A percentile compares a stretch with the other conserved stretches of the same genome.
These are phyloP conservation scores for Megamerina dolium DNA, from an alignment of 2,888 invertebrate genomes.

Conservation along the genomic window DNA sequence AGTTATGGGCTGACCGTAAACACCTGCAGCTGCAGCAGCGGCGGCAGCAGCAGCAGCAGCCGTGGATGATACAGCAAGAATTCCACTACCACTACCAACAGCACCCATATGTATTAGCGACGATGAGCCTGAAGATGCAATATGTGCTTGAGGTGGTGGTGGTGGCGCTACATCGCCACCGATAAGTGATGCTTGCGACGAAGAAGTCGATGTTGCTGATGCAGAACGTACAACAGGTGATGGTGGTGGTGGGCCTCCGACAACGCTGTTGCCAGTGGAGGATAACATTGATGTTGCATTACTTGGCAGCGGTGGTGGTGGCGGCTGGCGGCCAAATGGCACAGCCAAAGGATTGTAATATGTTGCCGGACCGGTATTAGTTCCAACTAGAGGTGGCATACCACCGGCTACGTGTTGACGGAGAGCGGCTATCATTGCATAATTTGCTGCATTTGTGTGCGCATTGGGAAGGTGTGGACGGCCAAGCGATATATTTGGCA, in stretches of 20 bases:
- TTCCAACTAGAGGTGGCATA: conserved; percentile 20
- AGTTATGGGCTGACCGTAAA: conserved; percentile 53
- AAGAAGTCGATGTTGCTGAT: conserved; percentile 46
- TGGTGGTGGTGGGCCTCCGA: conserved; percentile 23
- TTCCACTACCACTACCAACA: conserved; percentile 20
- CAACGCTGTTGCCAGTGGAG: conserved; percentile 12
- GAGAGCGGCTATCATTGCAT: conserved; percentile 42
- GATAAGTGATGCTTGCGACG: conserved; percentile 42
- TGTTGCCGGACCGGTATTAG: conserved; percentile 34
- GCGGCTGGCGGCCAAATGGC: conserved; percentile 35
- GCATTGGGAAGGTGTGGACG: conserved; percentile 60
- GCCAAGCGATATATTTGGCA: conserved; percentile 94
- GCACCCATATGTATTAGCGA: conserved; percentile 20
- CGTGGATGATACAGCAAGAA: conserved; percentile 23
- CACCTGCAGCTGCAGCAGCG: conserved; percentile 6
- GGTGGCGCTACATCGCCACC: conserved; percentile 33
- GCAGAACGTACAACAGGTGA: conserved; percentile 55
- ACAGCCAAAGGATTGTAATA: conserved; percentile 41
- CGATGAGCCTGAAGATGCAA: conserved; percentile 19
- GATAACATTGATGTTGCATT: conserved; percentile 1
- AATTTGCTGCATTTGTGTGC: conserved; percentile 32
- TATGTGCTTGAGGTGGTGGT: conserved; percentile 45
- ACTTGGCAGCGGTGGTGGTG: conserved; percentile 30
- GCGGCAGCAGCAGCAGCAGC: conserved; percentile 7
- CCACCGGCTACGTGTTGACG: conserved; percentile 35